Base-by-base conservation (phyloP, 1,140 invertebrate genomes). In the Patella vulgata region DNA sequence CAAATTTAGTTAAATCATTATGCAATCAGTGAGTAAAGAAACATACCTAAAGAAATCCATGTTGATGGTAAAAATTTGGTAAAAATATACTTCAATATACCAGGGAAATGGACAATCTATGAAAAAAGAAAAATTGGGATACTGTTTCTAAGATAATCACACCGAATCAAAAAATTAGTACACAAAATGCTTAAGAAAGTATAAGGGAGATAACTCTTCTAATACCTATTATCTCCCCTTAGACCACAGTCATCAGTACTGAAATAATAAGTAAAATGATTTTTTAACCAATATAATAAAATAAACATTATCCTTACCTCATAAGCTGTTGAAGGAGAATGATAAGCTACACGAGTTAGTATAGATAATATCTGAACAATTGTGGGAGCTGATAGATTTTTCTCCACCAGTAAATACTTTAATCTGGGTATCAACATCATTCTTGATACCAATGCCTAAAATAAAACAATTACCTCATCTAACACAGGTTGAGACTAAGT, bases 391-490 rank as follows among this genome's bases (percentile, higher is more conserved):
- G 76, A 74, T 9, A 81, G 83, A 33, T 66, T 68, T 27, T 71
- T 64, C n/a, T 69, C 73, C 31, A 68, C 70, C 12, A 86, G 67
- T 44, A 83, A 75, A 53, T 82, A 83, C 60, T 68, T 70, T 80
- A 92, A 87, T 83, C 89, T 36, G 90, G 87, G 78, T 89, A 94
- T 77, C 66, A 96, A 88, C 78, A 93, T 90, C 55, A 93, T 92
- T 68, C 93, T 86, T 4, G 23, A 62, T 11, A 92, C 70, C 21
- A 93, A 80, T 53, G 90, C 90, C 78, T 90, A 87, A 31, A 92
- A 86, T 23, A 56, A 31, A 43, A 36, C 14, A 31, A 43, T 21
- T 21, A 40, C 17, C 1, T 3, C n/a, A n/a, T n/a, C n/a, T n/a
- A n/a, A n/a, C n/a, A n/a, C n/a, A n/a, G n/a, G n/a, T n/a, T n/a